Conservation (phyloP, 2,113 vertebrate species). For the Anseranas semipalmata region DNA sequence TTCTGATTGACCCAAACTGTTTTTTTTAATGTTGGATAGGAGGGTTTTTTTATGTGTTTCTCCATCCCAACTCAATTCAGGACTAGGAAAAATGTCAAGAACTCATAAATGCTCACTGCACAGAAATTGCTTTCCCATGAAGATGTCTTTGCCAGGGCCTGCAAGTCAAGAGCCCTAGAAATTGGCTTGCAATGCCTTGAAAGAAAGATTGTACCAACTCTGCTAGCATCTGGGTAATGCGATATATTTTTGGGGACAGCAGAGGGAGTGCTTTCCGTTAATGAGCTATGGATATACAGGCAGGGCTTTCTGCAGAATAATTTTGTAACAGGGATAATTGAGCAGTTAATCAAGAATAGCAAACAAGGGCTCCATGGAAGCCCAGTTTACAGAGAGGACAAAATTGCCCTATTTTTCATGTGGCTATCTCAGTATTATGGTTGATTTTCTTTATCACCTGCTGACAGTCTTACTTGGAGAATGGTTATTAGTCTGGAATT, state of each 20-base stretch:
- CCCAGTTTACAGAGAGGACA: conserved; percentile 50
- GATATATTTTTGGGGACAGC: background rate
- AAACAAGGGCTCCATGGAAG: conserved; percentile 60
- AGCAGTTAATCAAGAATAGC: conserved; percentile 68
- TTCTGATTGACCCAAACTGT: background rate
- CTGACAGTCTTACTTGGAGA: conserved; percentile 46
- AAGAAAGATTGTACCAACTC: background rate
- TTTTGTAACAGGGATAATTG: conserved; percentile 59
- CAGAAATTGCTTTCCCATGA: background rate
- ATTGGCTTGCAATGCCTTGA: background rate
- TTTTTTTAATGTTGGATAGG: background rate
- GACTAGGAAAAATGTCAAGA: background rate
- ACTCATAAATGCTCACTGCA: background rate
- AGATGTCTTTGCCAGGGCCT: background rate
- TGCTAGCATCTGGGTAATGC: background rate
- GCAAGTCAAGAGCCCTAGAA: background rate
- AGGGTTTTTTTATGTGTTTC: background rate
- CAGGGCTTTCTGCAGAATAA: conserved; percentile 40
- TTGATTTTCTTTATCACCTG: conserved; percentile 57
- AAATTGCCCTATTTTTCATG: conserved; percentile 72
- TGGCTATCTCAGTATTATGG: conserved; percentile 51
- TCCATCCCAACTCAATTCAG: background rate
- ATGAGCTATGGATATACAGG: conserved; percentile 16
- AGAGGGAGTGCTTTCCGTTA: conserved; percentile 35
- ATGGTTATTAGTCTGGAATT: conserved; percentile 59